Evolutionary conservation across 2,113 vertebrate species (phyloP).

Genomic region (Chloroceryle aenea): DNA sequence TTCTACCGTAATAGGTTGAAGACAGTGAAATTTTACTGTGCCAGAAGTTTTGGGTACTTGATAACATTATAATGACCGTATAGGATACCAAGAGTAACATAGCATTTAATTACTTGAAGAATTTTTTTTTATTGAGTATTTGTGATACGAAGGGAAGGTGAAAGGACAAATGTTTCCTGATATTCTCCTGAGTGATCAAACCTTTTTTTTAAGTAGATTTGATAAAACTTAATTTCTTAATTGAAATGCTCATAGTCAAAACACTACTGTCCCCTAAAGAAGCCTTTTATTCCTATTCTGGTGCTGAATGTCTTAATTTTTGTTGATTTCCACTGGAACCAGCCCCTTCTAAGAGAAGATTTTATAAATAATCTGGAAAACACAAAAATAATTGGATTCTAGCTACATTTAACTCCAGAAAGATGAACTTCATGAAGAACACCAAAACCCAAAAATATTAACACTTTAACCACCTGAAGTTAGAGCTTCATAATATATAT

Average conservation of each 20-base stretch:
- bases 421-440: conserved; percentile 14
- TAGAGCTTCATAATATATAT: conserved; percentile 30
- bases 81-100: not conserved
- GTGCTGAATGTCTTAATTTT: not conserved
- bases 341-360: not conserved
- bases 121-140: not conserved
- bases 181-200: not conserved
- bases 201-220: not conserved
- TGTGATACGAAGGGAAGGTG: not conserved
- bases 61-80: not conserved
- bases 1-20: not conserved
- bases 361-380: conserved; percentile 20
- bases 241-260: not conserved
- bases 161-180: not conserved
- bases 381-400: conserved; percentile 20
- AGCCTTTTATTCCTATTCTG: not conserved
- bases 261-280: not conserved
- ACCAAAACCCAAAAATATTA: conserved; percentile 11
- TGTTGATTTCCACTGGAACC: not conserved
- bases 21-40: not conserved
- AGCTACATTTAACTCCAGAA: not conserved
- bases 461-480: conserved; percentile 21
- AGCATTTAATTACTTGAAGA: not conserved
- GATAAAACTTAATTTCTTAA: not conserved
- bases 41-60: not conserved